A percentile compares a stretch with the other conserved stretches of the same genome.
phyloP scores from a whole-genome alignment of 2,888 invertebrate genomes.

The Folsomia manolachei region DNA sequence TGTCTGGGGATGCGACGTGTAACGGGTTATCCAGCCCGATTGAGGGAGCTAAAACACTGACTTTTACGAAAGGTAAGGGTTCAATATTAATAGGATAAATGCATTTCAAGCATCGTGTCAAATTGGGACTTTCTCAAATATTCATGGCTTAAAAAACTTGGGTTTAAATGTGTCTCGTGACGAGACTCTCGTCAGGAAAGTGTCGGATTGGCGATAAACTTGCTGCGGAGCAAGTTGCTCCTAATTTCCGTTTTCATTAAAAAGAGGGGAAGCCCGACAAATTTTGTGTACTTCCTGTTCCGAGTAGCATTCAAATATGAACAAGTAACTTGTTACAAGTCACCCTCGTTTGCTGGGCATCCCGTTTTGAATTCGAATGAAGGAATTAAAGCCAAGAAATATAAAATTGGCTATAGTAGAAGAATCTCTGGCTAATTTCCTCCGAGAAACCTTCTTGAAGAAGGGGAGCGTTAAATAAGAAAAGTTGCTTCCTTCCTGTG shows the following conservation, averaged over 20 bases:
- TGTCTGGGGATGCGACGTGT: constrained; percentile 89
- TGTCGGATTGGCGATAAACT: neutral
- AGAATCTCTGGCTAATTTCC: constrained; percentile 3
- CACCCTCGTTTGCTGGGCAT: neutral
- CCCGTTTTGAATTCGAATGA: neutral
- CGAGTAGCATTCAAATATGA: neutral
- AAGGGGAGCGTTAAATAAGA: neutral
- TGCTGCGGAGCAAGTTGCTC: neutral
- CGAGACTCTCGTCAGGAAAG: no score
- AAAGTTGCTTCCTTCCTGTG: constrained; percentile 1
- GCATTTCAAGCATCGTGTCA: no score
- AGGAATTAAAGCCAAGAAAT: neutral
- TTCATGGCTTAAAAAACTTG: no score
- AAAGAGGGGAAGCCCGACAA: neutral
- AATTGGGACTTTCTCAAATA: no score
- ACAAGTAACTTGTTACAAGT: neutral
- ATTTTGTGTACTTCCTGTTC: neutral
- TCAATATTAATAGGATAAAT: neutral
- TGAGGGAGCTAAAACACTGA: constrained; percentile 80
- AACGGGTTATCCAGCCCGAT: constrained; percentile 81
- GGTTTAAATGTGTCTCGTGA: no score
- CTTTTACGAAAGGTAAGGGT: constrained; percentile 68
- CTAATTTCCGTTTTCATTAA: neutral
- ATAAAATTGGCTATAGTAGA: constrained; percentile 7
- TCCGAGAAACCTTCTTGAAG: neutral